Conservation (phyloP, 1,140 invertebrate species). For the Acromyrmex echinatior region DNA sequence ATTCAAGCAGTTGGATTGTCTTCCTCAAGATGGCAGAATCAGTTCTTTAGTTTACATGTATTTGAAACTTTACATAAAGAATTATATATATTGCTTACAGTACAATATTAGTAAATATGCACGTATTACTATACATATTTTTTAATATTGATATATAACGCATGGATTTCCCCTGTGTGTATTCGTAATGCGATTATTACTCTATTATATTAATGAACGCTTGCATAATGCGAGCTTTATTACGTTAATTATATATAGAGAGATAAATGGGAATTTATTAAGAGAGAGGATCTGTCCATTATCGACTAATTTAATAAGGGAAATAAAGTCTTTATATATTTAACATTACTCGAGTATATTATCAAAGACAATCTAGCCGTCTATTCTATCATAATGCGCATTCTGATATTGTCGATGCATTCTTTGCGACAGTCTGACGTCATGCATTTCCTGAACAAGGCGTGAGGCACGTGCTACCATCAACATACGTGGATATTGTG, state of each 20-base stretch:
- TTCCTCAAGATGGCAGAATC: slow-evolving; percentile 71
- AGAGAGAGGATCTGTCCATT: background rate
- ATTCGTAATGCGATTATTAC: background rate
- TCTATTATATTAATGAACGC: background rate
- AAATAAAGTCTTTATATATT: background rate
- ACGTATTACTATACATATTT: background rate
- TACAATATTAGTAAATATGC: slow-evolving; percentile 6
- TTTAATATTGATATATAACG: background rate
- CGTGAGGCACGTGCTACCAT: slow-evolving; percentile 79
- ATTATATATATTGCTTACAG: background rate
- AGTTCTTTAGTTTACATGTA: slow-evolving; percentile 49
- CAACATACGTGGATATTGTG: slow-evolving; percentile 78
- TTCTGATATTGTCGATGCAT: slow-evolving; percentile 68
- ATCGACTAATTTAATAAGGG: background rate
- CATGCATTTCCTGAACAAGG: slow-evolving; percentile 79
- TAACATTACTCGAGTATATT: slow-evolving; percentile 5
- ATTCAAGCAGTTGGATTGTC: slow-evolving; percentile 58
- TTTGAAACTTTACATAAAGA: background rate
- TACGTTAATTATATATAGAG: background rate
- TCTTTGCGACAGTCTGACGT: slow-evolving; percentile 76
- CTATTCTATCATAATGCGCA: slow-evolving; percentile 42
- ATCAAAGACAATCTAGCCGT: background rate
- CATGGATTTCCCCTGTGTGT: background rate
- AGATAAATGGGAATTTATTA: background rate
- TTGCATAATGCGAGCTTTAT: background rate